Base-by-base conservation (phyloP, 2,888 invertebrate species). In the Megamerina dolium region DNA sequence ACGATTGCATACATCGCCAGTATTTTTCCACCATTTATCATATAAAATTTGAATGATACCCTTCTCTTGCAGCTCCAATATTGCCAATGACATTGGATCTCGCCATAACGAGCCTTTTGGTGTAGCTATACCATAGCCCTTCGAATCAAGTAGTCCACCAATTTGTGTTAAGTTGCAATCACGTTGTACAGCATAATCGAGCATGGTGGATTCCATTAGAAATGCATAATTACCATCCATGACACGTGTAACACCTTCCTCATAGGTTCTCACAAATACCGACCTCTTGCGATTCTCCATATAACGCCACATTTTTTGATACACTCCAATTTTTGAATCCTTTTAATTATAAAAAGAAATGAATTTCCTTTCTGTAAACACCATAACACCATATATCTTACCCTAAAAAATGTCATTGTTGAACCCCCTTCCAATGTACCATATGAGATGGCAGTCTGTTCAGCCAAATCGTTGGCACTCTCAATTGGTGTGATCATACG, bases 1-100 rank as follows among this genome's bases (percentile, higher is more conserved):
- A 40, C 91, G 75, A 57, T 86, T 88, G 65, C 93, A 93, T 1
- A 87, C 87, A 58, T 91, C 89, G 0, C 92, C 92, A 0, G 91
- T 90, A 63, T 92, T 91, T 73, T 94, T 92, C 96, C 96, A 97
- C 96, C 96, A 97, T 68, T 93, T 95, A 65, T 93, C 94, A 68
- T 95, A 94, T 43, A 95, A 73, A 54, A 90, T 87, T 74, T 92
- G 91, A 53, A 92, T 89, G 34, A 85, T 85, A 1, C 95, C 95
- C 60, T 91, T 91, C 69, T 97, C 96, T 59, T 95, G 94, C 3
- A 97, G 79, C 63, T 95, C 92, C 20, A 97, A 75, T 58, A 96
- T 94, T 2, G 94, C 93, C 33, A 95, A 74, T 0, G 95, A 95
- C 55, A 97, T 91, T 69, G 88, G 86, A 73, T 99, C 97, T n/a